Base-by-base conservation (phyloP, 64 coral and sea anemone species). In the Stichodactyla helianthus region DNA sequence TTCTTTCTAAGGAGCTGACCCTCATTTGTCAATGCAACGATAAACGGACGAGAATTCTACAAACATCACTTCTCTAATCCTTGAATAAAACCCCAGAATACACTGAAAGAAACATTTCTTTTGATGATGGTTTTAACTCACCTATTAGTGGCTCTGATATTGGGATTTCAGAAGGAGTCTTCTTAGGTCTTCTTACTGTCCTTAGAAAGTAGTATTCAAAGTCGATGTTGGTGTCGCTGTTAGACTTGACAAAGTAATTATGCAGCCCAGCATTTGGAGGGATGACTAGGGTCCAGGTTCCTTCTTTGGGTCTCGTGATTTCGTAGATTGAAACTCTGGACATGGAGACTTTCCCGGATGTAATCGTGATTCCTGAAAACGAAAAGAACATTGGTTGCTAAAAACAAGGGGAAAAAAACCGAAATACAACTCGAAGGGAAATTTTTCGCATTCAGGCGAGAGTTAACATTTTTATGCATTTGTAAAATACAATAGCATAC, bases 171-270 rank as follows among this genome's bases (percentile, higher is more conserved):
- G 31, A 18, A 54, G 11, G 62, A 16, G n/a, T n/a, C n/a, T n/a
- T n/a, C n/a, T n/a, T n/a, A n/a, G 15, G 61, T 63, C 82, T 63
- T 56, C 83, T 59, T 1, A 55, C 28, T 14, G 6, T 55, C 50
- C 52, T 53, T 4, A 86, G 1, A 22, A 95, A 95, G 60, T 92
- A 92, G 76, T 95, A 82, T 44, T 95, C 90, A 59, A 95, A 95
- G 63, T 95, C 90, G 1, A 95, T 91, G 87, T 95, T 95, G 17
- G 90, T 92, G 13, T 85, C 88, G 53, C 93, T 95, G 12, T 55
- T 92, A 13, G 90, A 91, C 53, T 95, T 95, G 17, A 95, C 83
- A 61, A 89, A 91, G 51, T 88, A 88, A 63, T 92, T 86, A 8
- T 95, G 93, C 16, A 80, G 44, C 7, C 93, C 93, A 60, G 82